Evolutionary conservation across 2,113 vertebrate genomes (phyloP).

Genomic region (Ophiodon elongatus): DNA sequence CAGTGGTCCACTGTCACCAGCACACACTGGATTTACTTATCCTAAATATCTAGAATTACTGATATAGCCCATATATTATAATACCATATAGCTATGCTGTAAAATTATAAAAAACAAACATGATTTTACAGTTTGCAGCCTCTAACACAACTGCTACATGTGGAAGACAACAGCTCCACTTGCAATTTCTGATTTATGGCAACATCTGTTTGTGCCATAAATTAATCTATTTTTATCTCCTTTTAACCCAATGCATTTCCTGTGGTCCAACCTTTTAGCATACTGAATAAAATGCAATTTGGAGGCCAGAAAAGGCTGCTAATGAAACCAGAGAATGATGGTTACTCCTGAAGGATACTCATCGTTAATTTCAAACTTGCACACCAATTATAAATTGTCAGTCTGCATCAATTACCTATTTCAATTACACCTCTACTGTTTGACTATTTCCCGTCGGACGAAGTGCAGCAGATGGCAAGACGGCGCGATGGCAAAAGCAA

Average conservation of each 20-base stretch:
- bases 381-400: not conserved
- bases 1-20: not conserved
- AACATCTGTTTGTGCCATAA: conserved; percentile 11
- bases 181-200: not conserved
- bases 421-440: not conserved
- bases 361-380: not conserved
- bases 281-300: not conserved
- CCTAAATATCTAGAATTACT: not conserved
- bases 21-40: not conserved
- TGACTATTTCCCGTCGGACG: conserved; percentile 16
- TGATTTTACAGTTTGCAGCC: not conserved
- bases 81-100: not conserved
- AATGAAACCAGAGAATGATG: not conserved
- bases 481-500: conserved; percentile 23
- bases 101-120: not conserved
- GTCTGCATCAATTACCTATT: not conserved
- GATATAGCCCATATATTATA: not conserved
- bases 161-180: not conserved
- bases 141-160: not conserved
- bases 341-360: too few species aligned
- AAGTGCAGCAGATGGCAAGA: conserved; percentile 25
- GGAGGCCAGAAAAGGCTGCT: not conserved
- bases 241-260: not conserved
- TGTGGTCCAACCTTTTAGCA: not conserved
- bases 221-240: not conserved